Percentiles rank a stretch among this genome's conserved stretches.
Evolutionary conservation across 1,140 invertebrate genomes (phyloP).

Genomic region (Acromyrmex charruanus): DNA sequence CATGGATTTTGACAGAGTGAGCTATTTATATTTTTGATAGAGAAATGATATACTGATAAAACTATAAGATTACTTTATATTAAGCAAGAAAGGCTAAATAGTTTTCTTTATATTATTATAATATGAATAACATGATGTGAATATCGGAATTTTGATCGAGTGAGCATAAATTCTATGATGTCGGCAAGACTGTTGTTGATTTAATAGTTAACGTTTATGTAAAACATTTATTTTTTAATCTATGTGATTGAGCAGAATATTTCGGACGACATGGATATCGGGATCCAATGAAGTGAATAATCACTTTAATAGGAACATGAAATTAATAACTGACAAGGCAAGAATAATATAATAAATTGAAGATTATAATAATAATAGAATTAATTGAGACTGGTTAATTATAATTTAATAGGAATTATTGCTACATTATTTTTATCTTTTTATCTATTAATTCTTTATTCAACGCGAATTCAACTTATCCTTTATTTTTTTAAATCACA

Average conservation of each 20-base stretch:
- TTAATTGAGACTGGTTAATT: neutral
- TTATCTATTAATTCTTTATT: neutral
- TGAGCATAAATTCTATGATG: neutral
- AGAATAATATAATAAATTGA: neutral
- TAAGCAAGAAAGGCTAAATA: neutral
- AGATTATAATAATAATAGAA: neutral
- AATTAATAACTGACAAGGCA: neutral
- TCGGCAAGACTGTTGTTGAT: neutral
- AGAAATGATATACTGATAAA: conserved; percentile 2
- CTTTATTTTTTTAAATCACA: neutral
- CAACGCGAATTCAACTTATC: neutral
- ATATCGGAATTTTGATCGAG: neutral
- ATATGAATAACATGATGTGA: conserved; percentile 7
- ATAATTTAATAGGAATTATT: neutral
- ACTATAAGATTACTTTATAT: neutral
- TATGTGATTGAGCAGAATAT: neutral
- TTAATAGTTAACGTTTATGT: neutral
- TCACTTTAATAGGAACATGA: neutral
- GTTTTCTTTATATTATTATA: neutral
- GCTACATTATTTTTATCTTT: neutral
- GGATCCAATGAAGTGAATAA: neutral
- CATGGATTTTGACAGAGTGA: conserved; percentile 16
- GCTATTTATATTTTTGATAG: neutral
- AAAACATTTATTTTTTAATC: neutral
- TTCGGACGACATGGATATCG: neutral